phyloP scores from a whole-genome alignment of 1,140 invertebrate species.

The Drosophila santomea region DNA sequence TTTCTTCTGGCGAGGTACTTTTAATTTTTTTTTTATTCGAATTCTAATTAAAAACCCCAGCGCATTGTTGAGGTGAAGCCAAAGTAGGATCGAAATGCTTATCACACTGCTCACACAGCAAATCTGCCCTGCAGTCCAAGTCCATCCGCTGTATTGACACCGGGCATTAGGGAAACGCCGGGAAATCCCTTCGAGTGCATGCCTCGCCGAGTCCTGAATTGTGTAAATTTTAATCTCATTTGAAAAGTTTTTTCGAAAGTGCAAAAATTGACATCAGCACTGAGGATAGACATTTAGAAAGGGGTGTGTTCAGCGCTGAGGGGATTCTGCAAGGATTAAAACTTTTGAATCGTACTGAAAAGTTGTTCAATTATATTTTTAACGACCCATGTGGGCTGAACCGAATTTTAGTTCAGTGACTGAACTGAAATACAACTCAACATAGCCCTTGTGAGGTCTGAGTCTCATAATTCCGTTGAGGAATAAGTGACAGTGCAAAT shows the following conservation, averaged over 20 bases:
- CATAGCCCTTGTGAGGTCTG: not conserved
- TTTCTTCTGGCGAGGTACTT: slow-evolving; percentile 47
- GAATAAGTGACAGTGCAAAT: not conserved
- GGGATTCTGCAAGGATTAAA: slow-evolving; percentile 31
- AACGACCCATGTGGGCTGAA: not conserved
- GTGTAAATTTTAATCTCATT: slow-evolving; percentile 77
- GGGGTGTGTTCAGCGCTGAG: slow-evolving; percentile 36
- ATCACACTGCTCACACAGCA: slow-evolving; percentile 61
- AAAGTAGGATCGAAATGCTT: slow-evolving; percentile 60
- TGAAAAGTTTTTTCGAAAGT: slow-evolving; percentile 71
- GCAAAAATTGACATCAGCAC: slow-evolving; percentile 75
- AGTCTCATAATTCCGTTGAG: not conserved
- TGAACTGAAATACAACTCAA: not conserved
- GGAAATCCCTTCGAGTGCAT: slow-evolving; percentile 70
- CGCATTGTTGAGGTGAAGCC: slow-evolving; percentile 64
- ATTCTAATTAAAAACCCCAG: slow-evolving; percentile 80
- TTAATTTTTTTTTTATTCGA: slow-evolving; percentile 59
- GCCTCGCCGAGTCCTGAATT: slow-evolving; percentile 51
- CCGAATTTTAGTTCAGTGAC: not conserved
- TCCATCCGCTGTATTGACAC: slow-evolving; percentile 65
- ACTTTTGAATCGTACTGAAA: slow-evolving; percentile 16
- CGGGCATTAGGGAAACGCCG: slow-evolving; percentile 59
- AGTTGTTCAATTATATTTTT: slow-evolving; percentile 16
- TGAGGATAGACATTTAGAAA: slow-evolving; percentile 33
- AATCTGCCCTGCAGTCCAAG: slow-evolving; percentile 21